A percentile compares a stretch with the other conserved stretches of the same genome.
Conservation (phyloP, 2,113 vertebrate genomes). For the Laticauda colubrina region DNA sequence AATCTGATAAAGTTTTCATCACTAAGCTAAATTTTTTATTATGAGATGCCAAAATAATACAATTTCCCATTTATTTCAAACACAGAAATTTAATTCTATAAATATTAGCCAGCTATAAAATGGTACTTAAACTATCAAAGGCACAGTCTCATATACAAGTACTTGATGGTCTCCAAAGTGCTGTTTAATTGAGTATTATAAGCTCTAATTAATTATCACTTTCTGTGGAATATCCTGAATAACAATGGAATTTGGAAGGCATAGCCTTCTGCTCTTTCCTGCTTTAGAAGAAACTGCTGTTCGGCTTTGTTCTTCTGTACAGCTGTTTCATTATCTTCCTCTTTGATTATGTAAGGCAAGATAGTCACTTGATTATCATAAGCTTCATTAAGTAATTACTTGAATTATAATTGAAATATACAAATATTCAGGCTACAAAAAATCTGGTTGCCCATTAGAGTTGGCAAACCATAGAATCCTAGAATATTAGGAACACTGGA, state of each 20-base stretch:
- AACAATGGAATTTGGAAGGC: conserved; percentile 59
- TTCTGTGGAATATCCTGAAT: conserved; percentile 63
- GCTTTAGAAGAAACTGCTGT: conserved; percentile 18
- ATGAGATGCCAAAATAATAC: conserved; percentile 61
- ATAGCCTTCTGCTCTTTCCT: conserved; percentile 40
- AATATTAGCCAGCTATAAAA: conserved; percentile 67
- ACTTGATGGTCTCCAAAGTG: conserved; percentile 70
- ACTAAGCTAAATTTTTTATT: conserved; percentile 60
- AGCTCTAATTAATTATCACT: conserved; percentile 69
- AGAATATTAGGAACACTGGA: neutral
- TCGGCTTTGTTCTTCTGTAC: conserved; percentile 39
- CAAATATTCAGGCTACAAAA: neutral
- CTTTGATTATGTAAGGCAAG: neutral
- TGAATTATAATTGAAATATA: neutral
- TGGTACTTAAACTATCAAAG: conserved; percentile 67
- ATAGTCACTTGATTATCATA: neutral
- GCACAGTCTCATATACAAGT: conserved; percentile 60
- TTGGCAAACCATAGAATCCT: neutral
- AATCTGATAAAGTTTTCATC: conserved; percentile 59
- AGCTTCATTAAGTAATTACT: neutral
- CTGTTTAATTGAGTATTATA: conserved; percentile 71
- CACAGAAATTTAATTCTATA: conserved; percentile 62
- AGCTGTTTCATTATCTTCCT: neutral
- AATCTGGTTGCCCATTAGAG: neutral
- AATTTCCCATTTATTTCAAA: conserved; percentile 62